These are phyloP conservation scores for Athene cunicularia DNA, from an alignment of 2,113 vertebrate genomes.

Conservation along the genomic window DNA sequence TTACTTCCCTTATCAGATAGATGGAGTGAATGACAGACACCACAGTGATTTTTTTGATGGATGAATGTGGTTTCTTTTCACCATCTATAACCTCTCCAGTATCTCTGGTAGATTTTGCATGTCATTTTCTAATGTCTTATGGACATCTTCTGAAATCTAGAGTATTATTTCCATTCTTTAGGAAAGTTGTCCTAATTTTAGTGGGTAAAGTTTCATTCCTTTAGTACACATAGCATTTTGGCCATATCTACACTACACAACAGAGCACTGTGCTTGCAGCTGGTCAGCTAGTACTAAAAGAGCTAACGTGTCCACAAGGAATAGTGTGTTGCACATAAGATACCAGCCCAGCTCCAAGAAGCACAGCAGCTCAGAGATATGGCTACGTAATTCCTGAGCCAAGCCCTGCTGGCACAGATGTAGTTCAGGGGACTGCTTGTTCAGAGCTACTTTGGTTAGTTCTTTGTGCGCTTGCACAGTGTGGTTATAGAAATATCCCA, in stretches of 20 bases:
- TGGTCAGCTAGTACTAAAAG: background rate
- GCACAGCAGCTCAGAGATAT: background rate
- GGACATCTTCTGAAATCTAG: background rate
- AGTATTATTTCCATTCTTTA: background rate
- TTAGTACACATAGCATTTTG: background rate
- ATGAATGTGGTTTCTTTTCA: background rate
- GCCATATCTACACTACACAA: background rate
- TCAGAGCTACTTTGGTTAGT: background rate
- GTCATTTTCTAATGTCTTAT: background rate
- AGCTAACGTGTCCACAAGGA: background rate
- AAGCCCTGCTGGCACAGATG: background rate
- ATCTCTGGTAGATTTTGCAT: background rate
- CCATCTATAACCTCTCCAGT: background rate
- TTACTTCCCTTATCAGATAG: background rate
- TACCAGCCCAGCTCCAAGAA: background rate
- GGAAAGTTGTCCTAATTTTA: background rate
- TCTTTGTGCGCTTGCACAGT: background rate
- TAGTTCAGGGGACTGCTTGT: background rate
- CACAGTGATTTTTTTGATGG: background rate
- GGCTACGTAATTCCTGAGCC: background rate
- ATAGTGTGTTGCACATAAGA: rapidly evolving
- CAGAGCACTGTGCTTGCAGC: background rate
- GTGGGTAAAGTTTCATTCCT: background rate
- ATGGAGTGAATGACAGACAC: background rate
- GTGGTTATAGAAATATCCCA: background rate